Evolutionary conservation across 2,888 invertebrate genomes (phyloP).

Genomic region (Dione juno): DNA sequence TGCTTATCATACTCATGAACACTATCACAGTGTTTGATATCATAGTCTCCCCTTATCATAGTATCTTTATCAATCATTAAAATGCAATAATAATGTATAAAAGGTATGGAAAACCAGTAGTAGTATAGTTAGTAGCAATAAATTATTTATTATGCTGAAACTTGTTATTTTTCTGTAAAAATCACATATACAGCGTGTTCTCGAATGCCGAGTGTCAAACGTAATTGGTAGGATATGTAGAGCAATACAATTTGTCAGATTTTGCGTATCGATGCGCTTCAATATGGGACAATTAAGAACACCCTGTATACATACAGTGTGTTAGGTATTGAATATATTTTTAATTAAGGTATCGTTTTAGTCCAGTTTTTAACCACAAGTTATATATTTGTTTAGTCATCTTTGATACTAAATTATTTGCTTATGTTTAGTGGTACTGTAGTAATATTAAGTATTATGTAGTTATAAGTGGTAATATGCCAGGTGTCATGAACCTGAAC

Average conservation of each 20-base stretch:
- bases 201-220: slow-evolving; percentile 23
- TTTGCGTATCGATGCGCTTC: slow-evolving; percentile 11
- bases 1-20: no score
- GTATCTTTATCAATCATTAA: no score
- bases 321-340: neutral
- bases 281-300: slow-evolving; percentile 11
- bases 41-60: no score
- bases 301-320: neutral
- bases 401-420: no score
- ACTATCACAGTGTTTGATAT: no score
- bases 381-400: no score
- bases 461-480: no score
- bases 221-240: slow-evolving; percentile 22
- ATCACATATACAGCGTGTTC: slow-evolving; percentile 21
- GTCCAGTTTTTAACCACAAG: neutral
- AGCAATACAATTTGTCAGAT: slow-evolving; percentile 26
- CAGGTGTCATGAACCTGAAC: no score
- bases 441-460: no score
- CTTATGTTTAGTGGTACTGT: no score
- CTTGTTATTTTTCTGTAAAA: neutral
- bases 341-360: neutral
- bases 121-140: neutral
- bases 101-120: neutral
- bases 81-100: neutral
- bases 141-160: neutral